These are phyloP conservation scores for Gallinago media DNA, from an alignment of 2,113 vertebrate genomes.

Conservation along the genomic window DNA sequence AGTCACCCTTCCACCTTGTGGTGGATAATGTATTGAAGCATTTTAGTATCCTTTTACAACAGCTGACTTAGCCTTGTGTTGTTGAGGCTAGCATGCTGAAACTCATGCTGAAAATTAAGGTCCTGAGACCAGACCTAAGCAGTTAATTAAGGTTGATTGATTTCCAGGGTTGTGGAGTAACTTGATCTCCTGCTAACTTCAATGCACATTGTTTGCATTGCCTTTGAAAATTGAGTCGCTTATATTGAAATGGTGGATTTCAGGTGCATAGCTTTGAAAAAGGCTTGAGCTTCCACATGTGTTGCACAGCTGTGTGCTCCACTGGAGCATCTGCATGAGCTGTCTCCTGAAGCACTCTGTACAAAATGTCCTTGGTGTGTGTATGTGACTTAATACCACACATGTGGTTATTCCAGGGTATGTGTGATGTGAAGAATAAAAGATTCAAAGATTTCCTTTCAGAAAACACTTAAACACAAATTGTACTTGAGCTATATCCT, in stretches of 20 bases:
- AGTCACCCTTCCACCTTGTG: not conserved
- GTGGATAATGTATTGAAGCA: not conserved
- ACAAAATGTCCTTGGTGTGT: not conserved
- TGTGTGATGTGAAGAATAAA: not conserved
- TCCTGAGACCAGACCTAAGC: not conserved
- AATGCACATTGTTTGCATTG: fast-evolving
- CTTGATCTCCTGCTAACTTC: not conserved
- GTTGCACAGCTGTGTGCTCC: not conserved
- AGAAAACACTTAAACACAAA: not conserved
- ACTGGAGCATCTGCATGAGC: not conserved
- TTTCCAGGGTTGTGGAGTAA: not conserved
- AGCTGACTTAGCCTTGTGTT: not conserved
- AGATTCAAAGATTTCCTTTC: not conserved
- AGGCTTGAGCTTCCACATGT: not conserved
- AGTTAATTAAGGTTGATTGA: conserved; percentile 27
- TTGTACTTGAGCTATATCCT: not conserved
- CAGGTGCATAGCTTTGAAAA: not conserved
- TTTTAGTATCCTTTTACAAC: not conserved
- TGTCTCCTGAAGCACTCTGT: not conserved
- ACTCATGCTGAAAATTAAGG: not conserved
- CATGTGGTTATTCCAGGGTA: not conserved
- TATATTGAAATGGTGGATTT: not conserved
- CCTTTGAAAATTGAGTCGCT: not conserved
- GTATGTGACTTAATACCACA: not conserved
- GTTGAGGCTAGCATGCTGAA: not conserved